phyloP scores from a whole-genome alignment of 2,113 vertebrate genomes.

The Dryoscopus gambensis region DNA sequence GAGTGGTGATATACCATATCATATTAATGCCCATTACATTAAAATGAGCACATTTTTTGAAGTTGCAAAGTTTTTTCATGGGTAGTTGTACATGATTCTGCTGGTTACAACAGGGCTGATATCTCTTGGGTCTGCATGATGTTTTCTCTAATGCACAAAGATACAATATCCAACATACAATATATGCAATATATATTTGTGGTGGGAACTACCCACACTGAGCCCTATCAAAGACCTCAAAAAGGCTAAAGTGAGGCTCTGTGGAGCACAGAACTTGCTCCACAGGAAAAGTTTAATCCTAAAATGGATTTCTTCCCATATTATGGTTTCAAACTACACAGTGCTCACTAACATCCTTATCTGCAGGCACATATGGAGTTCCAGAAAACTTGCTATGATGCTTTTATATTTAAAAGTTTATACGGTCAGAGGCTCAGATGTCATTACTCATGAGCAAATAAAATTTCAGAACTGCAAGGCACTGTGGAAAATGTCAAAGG shows the following conservation, averaged over 20 bases:
- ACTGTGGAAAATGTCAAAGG: conserved; percentile 8
- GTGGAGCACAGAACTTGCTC: neutral
- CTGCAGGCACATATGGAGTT: conserved; percentile 13
- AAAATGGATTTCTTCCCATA: neutral
- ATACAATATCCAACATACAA: neutral
- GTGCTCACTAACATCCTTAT: neutral
- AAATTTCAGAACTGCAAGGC: neutral
- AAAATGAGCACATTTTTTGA: neutral
- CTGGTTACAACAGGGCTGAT: neutral
- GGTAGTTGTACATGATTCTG: neutral
- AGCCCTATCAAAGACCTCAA: neutral
- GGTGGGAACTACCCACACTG: neutral
- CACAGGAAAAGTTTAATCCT: neutral
- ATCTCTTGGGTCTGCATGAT: neutral
- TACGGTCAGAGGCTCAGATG: neutral
- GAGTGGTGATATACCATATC: neutral
- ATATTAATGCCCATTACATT: neutral
- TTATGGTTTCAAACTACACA: neutral
- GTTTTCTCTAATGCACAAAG: neutral
- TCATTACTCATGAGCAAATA: conserved; percentile 22
- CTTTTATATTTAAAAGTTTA: conserved; percentile 1
- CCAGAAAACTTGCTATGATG: neutral
- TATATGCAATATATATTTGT: neutral
- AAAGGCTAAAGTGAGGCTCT: neutral
- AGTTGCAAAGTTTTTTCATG: neutral